Conservation (phyloP, 2,113 vertebrate species). For the Rhegmatorhina hoffmannsi region DNA sequence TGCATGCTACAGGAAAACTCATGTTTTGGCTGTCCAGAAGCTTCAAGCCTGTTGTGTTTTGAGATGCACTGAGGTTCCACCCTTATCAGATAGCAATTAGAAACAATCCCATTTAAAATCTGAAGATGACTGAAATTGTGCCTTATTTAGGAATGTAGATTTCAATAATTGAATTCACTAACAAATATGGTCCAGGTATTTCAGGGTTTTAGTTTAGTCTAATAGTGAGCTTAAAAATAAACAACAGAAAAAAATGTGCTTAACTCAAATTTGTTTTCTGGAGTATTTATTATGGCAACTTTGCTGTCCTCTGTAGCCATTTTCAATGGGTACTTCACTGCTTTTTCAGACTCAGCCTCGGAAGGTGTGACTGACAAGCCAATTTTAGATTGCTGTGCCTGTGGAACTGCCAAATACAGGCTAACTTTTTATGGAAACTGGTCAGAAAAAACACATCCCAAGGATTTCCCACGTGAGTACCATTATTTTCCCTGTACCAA, state of each 20-base stretch:
- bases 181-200: not conserved
- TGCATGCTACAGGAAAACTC: not conserved
- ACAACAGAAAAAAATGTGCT: rapidly evolving
- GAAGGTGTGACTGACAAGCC: constrained; percentile 82
- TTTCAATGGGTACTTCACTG: not conserved
- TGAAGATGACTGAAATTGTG: not conserved
- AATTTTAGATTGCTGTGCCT: constrained; percentile 90
- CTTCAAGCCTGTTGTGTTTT: not conserved
- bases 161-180: not conserved
- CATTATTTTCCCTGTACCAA: not conserved
- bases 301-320: not conserved
- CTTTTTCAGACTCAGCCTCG: constrained; percentile 76
- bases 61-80: not conserved
- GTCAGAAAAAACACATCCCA: constrained; percentile 95
- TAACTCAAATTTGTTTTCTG: not conserved
- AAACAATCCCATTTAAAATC: not conserved
- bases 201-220: not conserved
- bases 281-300: not conserved
- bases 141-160: not conserved
- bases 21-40: not conserved
- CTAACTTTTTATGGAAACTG: constrained; percentile 97
- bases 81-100: not conserved
- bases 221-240: not conserved
- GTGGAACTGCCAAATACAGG: constrained; percentile 96
- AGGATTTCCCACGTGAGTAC: constrained; percentile 95